These are phyloP conservation scores for Peromyscus aztecus DNA, from an alignment of 2,797 vertebrate species.

Conservation along the genomic window DNA sequence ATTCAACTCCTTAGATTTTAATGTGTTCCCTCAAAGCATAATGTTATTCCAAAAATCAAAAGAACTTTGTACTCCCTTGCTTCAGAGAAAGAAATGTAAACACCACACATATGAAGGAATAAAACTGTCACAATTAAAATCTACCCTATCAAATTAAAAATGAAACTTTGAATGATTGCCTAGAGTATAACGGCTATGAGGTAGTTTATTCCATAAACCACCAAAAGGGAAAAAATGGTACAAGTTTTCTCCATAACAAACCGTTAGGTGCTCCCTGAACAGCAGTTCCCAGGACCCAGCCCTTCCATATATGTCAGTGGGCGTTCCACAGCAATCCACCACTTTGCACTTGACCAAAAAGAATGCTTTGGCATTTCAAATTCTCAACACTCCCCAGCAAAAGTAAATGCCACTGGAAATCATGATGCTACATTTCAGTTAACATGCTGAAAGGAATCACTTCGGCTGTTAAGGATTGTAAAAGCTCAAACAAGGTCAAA, in stretches of 20 bases:
- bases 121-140: slow-evolving; percentile 79
- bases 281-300: not conserved
- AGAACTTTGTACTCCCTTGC: slow-evolving; percentile 41
- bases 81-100: slow-evolving; percentile 80
- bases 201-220: slow-evolving; percentile 62
- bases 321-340: not conserved
- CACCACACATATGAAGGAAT: slow-evolving; percentile 76
- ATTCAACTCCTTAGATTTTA: slow-evolving; percentile 72
- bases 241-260: slow-evolving; percentile 64
- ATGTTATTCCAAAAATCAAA: slow-evolving; percentile 80
- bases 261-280: slow-evolving; percentile 25
- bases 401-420: slow-evolving; percentile 60
- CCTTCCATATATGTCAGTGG: not conserved
- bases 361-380: slow-evolving; percentile 51
- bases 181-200: slow-evolving; percentile 34
- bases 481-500: slow-evolving; percentile 34
- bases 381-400: not conserved
- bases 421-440: slow-evolving; percentile 43
- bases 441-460: slow-evolving; percentile 50
- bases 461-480: slow-evolving; percentile 9
- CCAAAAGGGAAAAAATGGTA: slow-evolving; percentile 26
- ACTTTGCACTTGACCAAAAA: slow-evolving; percentile 59
- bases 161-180: slow-evolving; percentile 57
- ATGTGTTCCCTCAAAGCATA: slow-evolving; percentile 71
- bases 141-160: slow-evolving; percentile 37